Base-by-base conservation (phyloP, 2,113 vertebrate species). In the Ceyx cyanopectus region DNA sequence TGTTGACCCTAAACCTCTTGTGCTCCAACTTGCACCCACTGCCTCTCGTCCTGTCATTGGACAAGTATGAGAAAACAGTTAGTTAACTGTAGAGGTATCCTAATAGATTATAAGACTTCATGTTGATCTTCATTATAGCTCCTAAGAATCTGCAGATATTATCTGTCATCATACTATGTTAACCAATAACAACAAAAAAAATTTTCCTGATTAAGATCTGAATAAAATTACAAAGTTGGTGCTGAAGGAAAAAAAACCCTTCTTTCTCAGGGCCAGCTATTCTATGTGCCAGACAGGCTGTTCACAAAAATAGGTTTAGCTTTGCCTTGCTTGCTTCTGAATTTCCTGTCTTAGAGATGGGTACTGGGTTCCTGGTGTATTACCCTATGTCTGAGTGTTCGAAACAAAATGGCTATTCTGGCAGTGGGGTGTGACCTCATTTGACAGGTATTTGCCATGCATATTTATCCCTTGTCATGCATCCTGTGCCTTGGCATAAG, bases 301-400 rank as follows among this genome's bases (percentile, higher is more conserved):
- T 70, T 94, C 67, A 63, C 68, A 93, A 63, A 96, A 92, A 86
- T 58, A 88, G 30, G 17, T 74, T 90, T 57, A 58, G 30, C 17
- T 92, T 81, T 90, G 70, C 65, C 30, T 27, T 95, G 23, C 30
- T 87, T 93, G 23, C 30, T 87, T 93, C 80, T 77, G 37, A 83
- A 41, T 81, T 93, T 70, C 65, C 61, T 88, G 73, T 57, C 56
- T 66, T 90, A 88, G 68, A 86, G 37, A 34, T 40, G n/a, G 11
- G 21, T 46, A 37, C 37, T 46, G 19, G 4, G 13, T 56, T 93
- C 43, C 61, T 70, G 22, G 53, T 81, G 27, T 63, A 68, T 73
- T 72, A n/a, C n/a, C 27, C 40, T 63, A 46, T 19, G 45, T 41
- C 24, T 81, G 15, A 24, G 21, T 69, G 46, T 77, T 94, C 32